Evolutionary conservation across 2,888 invertebrate genomes (phyloP), one percentile per base, ranked within the genome.

Genomic region (Peribatodes rhomboidaria): DNA sequence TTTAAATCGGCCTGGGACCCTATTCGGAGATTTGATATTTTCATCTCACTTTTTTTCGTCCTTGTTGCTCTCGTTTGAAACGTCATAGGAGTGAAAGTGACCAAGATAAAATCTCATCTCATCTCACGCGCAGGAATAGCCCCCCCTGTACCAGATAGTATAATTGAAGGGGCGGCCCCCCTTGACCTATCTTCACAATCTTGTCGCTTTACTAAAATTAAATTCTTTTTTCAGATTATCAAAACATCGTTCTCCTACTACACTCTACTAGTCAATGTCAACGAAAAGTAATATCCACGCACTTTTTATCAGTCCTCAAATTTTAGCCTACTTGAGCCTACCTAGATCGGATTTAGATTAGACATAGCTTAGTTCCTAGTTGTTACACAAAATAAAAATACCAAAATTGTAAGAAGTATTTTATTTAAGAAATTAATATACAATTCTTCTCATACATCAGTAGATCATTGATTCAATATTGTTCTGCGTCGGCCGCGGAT

Each of bases 401-500:
- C 49, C 33, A 65, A 66, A 41, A 71, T 76, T 83, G 85, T 85
- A 72, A 83, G 86, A 89, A 90, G 86, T 87, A 86, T 90, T 92
- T 92, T 92, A 93, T 92, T 93, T 88, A 92, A 85, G 90, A 92
- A 92, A 92, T 91, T 87, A 92, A 88, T 92, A 92, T 91, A 92
- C 92, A 92, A 90, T 90, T 86, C 75, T 86, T 83, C 88, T 89
- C 90, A 88, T 90, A 90, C 87, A 89, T 83, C 77, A 81, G 82
- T 84, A 83, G 83, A 85, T 83, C 81, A 87, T 84, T 84, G 83
- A 82, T 86, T 86, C 82, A 80, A 78, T 77, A 73, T 79, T 80
- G 84, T 80, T 81, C 81, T 83, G 86, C 86, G 62, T 77, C 73
- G 75, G 81, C 82, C 81, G 77, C 79, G 72, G 74, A 76, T 86